Evolutionary conservation across 1,140 invertebrate genomes (phyloP).

Genomic region (Cardiocondyla obscurior): DNA sequence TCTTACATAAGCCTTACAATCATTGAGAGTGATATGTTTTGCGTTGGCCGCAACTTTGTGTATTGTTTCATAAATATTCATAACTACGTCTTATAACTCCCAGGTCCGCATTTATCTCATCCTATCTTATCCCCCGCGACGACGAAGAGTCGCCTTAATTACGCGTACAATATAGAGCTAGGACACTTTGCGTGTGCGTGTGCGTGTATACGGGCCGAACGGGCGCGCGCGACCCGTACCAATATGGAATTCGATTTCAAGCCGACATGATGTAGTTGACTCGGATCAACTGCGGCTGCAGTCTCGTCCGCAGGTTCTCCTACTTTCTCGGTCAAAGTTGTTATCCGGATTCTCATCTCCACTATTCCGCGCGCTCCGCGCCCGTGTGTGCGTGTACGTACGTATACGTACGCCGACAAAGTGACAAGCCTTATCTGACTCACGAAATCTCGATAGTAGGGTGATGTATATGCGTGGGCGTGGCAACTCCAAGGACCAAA

Average conservation of each 20-base stretch:
- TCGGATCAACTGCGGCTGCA: constrained; percentile 9
- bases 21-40: neutral
- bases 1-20: neutral
- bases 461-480: constrained; percentile 73
- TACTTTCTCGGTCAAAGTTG: constrained; percentile 41
- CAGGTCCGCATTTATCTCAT: neutral
- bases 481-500: constrained; percentile 72
- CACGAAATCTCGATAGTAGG: constrained; percentile 65
- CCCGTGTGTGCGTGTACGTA: neutral
- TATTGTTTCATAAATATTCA: constrained; percentile 17
- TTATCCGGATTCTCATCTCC: constrained; percentile 66
- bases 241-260: constrained; percentile 36
- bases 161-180: neutral
- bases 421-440: constrained; percentile 72
- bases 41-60: neutral
- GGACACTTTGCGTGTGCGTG: neutral
- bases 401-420: constrained; percentile 61
- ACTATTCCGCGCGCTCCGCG: constrained; percentile 63
- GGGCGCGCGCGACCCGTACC: neutral
- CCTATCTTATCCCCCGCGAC: neutral
- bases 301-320: constrained; percentile 49
- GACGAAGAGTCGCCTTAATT: constrained; percentile 24
- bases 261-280: constrained; percentile 8
- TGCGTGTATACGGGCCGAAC: neutral
- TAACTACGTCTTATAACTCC: neutral